These are phyloP conservation scores for Pogonocichla stellata DNA, from an alignment of 2,113 vertebrate species.

Conservation along the genomic window DNA sequence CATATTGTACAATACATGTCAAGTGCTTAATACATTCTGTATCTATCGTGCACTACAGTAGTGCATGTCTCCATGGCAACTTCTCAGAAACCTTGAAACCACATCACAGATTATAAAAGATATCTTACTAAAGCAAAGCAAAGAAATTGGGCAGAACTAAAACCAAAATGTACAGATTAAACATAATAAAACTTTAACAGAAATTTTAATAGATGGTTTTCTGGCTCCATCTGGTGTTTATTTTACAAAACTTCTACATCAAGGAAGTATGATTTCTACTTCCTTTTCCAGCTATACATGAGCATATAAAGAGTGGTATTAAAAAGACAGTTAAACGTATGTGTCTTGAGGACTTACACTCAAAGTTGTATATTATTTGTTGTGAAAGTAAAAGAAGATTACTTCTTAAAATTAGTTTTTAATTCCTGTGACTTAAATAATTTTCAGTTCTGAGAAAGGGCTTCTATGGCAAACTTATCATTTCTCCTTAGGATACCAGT, in stretches of 20 bases:
- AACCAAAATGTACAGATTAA: background rate
- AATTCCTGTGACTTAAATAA: background rate
- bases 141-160: background rate
- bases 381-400: background rate
- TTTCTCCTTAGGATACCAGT: background rate
- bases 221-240: slow-evolving; percentile 50
- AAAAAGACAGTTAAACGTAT: background rate
- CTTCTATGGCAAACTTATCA: background rate
- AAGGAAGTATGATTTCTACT: background rate
- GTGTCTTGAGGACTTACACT: background rate
- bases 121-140: background rate
- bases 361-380: background rate
- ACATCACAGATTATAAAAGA: background rate
- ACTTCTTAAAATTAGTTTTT: background rate
- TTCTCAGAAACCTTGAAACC: background rate
- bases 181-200: background rate
- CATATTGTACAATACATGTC: background rate
- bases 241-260: background rate
- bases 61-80: background rate
- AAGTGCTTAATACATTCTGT: background rate
- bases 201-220: background rate
- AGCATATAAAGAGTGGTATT: background rate
- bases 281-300: background rate
- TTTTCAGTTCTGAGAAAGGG: background rate
- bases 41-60: background rate